phyloP scores from a whole-genome alignment of 2,113 vertebrate species.

The Percina caprodes region DNA sequence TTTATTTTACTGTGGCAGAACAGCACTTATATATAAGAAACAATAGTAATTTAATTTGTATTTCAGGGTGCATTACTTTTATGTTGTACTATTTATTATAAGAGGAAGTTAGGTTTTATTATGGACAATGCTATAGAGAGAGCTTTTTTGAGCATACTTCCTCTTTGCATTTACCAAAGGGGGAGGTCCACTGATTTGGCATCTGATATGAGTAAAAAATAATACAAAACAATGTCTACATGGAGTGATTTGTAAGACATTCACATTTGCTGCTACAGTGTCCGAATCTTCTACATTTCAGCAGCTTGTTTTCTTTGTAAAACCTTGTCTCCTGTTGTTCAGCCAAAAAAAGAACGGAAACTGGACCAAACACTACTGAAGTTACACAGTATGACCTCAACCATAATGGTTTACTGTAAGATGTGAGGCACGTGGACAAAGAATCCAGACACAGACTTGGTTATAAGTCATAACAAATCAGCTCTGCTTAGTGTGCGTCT shows the following conservation, averaged over 20 bases:
- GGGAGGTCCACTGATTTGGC: slow-evolving; percentile 14
- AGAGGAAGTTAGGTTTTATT: slow-evolving; percentile 69
- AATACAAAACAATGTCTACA: background rate
- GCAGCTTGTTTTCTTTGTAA: background rate
- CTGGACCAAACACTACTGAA: background rate
- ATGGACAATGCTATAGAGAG: slow-evolving; percentile 51
- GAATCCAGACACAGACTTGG: slow-evolving; percentile 19
- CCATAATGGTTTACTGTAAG: slow-evolving; percentile 44
- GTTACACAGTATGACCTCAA: slow-evolving; percentile 47
- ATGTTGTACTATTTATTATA: slow-evolving; percentile 30
- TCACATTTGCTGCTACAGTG: background rate
- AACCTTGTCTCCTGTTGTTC: background rate
- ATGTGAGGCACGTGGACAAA: background rate
- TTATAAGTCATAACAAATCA: slow-evolving; percentile 52
- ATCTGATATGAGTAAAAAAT: background rate
- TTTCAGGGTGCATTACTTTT: slow-evolving; percentile 6
- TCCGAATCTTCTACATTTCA: background rate
- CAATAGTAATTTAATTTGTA: slow-evolving; percentile 16
- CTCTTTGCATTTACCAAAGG: slow-evolving; percentile 43
- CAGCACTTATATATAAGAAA: slow-evolving; percentile 33
- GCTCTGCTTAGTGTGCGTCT: slow-evolving; percentile 39
- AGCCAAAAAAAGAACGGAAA: slow-evolving; percentile 52
- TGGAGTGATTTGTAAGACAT: background rate
- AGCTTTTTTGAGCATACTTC: slow-evolving; percentile 54
- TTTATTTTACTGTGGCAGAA: slow-evolving; percentile 35